phyloP scores from a whole-genome alignment of 2,797 vertebrate species.

The Channa striata region DNA sequence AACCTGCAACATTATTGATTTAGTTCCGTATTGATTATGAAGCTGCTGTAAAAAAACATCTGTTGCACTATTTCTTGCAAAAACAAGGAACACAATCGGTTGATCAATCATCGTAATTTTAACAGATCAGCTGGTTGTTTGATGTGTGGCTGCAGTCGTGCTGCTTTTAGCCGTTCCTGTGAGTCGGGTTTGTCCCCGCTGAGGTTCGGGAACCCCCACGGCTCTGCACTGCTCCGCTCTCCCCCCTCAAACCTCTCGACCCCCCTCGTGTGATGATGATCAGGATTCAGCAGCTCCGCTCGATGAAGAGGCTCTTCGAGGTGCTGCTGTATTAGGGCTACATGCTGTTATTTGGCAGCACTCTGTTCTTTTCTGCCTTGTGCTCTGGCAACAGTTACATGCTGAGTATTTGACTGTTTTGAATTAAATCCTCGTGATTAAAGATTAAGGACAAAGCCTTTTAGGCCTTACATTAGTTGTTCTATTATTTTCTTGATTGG shows the following conservation, averaged over 20 bases:
- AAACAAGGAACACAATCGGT: not conserved
- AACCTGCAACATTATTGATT: not conserved
- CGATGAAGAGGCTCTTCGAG: constrained; percentile 67
- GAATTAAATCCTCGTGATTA: constrained; percentile 54
- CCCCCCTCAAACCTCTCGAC: not conserved
- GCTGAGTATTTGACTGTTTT: no score
- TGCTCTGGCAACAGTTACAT: constrained; percentile 26
- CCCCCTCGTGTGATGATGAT: constrained; percentile 52
- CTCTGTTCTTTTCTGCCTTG: constrained; percentile 58
- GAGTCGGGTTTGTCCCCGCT: constrained; percentile 20
- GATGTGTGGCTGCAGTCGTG: not conserved
- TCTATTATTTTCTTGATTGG: not conserved
- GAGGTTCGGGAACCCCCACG: constrained; percentile 15
- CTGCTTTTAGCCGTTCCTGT: constrained; percentile 16
- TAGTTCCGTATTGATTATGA: not conserved
- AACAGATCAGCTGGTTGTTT: not conserved
- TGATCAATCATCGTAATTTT: not conserved
- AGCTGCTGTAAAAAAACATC: not conserved
- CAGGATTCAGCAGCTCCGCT: constrained; percentile 43
- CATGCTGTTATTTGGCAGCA: constrained; percentile 61
- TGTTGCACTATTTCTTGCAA: not conserved
- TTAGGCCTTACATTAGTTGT: not conserved
- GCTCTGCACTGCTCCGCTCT: no score
- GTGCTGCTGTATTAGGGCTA: constrained; percentile 33
- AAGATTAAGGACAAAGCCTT: constrained; percentile 19